Evolutionary conservation across 2,888 invertebrate species (phyloP), one percentile per base, ranked within the genome.

Genomic region (Notodonta dromedarius): DNA sequence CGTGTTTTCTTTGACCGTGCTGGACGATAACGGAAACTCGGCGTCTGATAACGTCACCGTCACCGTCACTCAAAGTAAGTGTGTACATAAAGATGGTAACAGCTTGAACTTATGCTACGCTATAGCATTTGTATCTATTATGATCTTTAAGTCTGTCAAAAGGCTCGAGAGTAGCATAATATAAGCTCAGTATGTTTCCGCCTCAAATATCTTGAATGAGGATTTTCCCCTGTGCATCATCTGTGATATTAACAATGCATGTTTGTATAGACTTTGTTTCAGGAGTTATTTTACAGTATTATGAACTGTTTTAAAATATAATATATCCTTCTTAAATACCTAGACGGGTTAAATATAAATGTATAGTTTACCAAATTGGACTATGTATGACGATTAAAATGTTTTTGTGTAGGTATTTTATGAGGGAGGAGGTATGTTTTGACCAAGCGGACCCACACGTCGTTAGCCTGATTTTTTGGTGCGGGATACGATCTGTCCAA

Each of bases 61-160:
- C 55, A 96, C 96, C 65, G 97, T 98, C 12, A 96, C 97, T 60
- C 98, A 98, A 91, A 97, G 97, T 97, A 94, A 94, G 96, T 91
- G 59, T 69, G 40, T 59, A 66, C 24, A 63, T 60, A 53, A 8
- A 9, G 4, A 16, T 55, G 16, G 13, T 40, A 40, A 52, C 32
- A 52, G 32, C 52, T 52, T 52, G 24, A 52, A 1, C 32, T 13
- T 32, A 32, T 32, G 52, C 12, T 6, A 32, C 6, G 4, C 32
- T 24, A 35, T 5, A 0, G 7, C 7, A 35, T 4, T 35, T 24
- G 24, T 2, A 3, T 35, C 0, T 35, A 35, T 24, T 35, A 4
- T 48, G 48, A 14, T n/a, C 48, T 6, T 48, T 14, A 42, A 12
- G 40, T 46, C n/a, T 46, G 24, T 24, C 35, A 6, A 35, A 7